A percentile compares a stretch with the other conserved stretches of the same genome.
Evolutionary conservation across 2,113 vertebrate species (phyloP).

Genomic region (Heteronetta atricapilla): DNA sequence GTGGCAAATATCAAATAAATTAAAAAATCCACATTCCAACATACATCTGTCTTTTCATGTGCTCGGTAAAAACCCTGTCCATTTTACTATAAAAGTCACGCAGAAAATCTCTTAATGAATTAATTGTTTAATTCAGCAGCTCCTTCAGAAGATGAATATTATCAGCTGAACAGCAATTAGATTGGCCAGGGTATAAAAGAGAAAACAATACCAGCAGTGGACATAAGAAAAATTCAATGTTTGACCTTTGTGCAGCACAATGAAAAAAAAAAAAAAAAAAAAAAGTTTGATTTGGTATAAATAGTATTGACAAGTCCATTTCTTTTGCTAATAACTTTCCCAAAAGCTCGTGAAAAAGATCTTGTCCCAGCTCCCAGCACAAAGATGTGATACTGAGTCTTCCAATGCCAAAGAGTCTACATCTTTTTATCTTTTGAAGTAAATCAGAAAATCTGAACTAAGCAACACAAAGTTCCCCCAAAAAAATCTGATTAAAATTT

Average conservation of each 20-base stretch:
- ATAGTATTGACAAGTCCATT: background rate
- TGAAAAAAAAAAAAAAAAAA: background rate
- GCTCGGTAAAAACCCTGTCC: background rate
- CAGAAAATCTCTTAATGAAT: background rate
- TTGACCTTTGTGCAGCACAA: rapidly evolving
- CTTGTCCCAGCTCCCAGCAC: background rate
- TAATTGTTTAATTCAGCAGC: background rate
- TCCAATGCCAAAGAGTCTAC: background rate
- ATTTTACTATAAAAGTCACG: background rate
- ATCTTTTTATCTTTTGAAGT: background rate
- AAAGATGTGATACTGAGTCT: background rate
- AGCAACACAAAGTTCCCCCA: background rate
- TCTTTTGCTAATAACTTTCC: background rate
- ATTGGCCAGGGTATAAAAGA: background rate
- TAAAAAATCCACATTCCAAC: rapidly evolving
- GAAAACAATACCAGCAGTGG: background rate
- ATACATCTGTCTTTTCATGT: background rate
- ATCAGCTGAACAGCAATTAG: background rate
- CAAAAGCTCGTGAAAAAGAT: background rate
- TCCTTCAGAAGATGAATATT: background rate
- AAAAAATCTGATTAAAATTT: background rate
- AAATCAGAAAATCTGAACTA: background rate
- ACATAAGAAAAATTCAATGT: background rate
- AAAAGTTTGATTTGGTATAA: background rate
- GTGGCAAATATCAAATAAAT: background rate